A percentile compares a stretch with the other conserved stretches of the same genome.
Conservation (phyloP, 2,797 vertebrate species). For the Cuniculus paca region DNA sequence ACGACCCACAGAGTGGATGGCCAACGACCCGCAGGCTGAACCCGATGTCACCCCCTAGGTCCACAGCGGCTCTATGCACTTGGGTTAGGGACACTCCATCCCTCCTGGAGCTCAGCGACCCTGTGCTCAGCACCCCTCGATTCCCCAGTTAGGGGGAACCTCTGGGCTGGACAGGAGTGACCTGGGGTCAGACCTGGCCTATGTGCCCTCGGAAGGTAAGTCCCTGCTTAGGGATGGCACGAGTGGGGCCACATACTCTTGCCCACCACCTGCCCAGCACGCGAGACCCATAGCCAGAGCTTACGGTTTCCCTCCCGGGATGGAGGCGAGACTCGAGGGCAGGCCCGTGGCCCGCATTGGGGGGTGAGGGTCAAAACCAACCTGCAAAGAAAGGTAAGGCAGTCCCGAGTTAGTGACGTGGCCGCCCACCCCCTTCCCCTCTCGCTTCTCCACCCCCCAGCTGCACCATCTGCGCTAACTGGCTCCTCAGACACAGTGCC, state of each 20-base stretch:
- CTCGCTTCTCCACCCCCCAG: background rate
- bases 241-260: accelerated
- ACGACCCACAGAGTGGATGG: background rate
- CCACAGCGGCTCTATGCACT: accelerated
- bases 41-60: background rate
- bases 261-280: background rate
- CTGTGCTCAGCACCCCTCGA: background rate
- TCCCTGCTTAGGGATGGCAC: accelerated
- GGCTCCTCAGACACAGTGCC: background rate
- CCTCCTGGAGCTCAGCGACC: background rate
- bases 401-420: background rate
- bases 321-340: conserved; percentile 95
- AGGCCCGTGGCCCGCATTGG: conserved; percentile 96
- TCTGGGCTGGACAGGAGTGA: background rate
- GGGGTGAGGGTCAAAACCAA: conserved; percentile 95
- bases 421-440: accelerated
- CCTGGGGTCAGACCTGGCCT: background rate
- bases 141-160: background rate
- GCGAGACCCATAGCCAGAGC: conserved; percentile 61
- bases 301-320: conserved; percentile 98
- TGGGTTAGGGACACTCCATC: too few species aligned
- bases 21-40: background rate
- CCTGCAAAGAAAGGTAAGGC: conserved; percentile 86
- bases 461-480: background rate
- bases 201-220: background rate